Evolutionary conservation across 2,113 vertebrate genomes (phyloP).

Genomic region (Clupea harengus): DNA sequence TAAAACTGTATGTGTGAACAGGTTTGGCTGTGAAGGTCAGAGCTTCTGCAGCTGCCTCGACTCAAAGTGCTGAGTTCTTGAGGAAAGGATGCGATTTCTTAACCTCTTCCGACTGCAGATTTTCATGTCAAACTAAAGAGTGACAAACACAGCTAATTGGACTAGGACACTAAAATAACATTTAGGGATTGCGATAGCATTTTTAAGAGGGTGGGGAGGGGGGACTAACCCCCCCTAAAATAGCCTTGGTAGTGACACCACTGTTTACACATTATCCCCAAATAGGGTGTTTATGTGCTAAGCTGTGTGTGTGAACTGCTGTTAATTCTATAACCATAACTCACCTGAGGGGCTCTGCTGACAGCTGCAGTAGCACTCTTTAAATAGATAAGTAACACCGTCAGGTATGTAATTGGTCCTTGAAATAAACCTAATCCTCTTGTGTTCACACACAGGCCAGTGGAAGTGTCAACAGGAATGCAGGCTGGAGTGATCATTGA

Average conservation of each 20-base stretch:
- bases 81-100: too few relatives aligned
- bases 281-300: neutral
- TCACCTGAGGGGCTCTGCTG: neutral
- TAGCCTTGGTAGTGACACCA: neutral
- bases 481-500: neutral
- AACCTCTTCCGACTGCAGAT: too few relatives aligned
- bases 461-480: neutral
- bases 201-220: neutral
- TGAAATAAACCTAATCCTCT: neutral
- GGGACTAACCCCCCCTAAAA: neutral
- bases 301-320: neutral
- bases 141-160: too few relatives aligned
- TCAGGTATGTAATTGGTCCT: slow-evolving; percentile 1
- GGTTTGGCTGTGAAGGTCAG: neutral
- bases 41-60: neutral
- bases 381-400: slow-evolving; percentile 11
- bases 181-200: neutral
- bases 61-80: neutral
- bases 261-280: neutral
- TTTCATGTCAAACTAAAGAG: too few relatives aligned
- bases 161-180: too few relatives aligned
- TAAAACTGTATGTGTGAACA: neutral
- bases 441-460: neutral
- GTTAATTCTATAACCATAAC: slow-evolving; percentile 1
- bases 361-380: neutral